Base-by-base conservation (phyloP, 2,888 invertebrate species). In the Acanthacorydalis orientalis region DNA sequence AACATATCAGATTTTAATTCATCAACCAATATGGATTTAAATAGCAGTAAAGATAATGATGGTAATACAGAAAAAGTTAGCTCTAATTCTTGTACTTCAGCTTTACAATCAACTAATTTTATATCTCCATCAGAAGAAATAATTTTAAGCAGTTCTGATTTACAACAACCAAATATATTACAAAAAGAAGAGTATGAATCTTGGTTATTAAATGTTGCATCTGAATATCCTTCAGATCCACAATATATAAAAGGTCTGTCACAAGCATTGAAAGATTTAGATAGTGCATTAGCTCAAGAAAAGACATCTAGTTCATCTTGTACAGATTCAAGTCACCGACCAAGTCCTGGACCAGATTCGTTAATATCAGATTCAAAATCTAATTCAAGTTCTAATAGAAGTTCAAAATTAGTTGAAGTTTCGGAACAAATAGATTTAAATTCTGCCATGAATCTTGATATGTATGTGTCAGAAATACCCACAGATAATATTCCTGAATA, bases 251-350 rank as follows among this genome's bases (percentile, higher is more conserved):
- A 65, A 53, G 75, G 75, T 53, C 72, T 77, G 49, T 75, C 75
- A 48, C 75, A 77, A 55, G 77, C 76, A 10, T 77, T 77, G 35
- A 74, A 74, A 59, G 77, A 77, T 61, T 68, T 77, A 54, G 77
- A 77, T 62, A 75, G 74, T 55, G 74, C 76, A 49, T 62, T 78
- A 42, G 77, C 75, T 49, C 69, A 73, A 1, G 77, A 78, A 57
- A 75, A 74, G 56, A 72, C 73, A 1, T 74, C 74, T 6, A 73
- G 73, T 57, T 74, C 73, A 0, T 75, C 74, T 7, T 73, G 73
- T 56, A 73, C 73, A 0, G 75, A 73, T 54, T 75, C 75, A 7
- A 73, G 72, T 52, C 70, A 73, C 51, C 72, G 72, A 51, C 70
- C 71, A 32, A 73, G 72, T 54, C 73, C 73, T 3, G 69, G 68